Conservation (phyloP, 2,113 vertebrate species). For the Vulpes vulpes region DNA sequence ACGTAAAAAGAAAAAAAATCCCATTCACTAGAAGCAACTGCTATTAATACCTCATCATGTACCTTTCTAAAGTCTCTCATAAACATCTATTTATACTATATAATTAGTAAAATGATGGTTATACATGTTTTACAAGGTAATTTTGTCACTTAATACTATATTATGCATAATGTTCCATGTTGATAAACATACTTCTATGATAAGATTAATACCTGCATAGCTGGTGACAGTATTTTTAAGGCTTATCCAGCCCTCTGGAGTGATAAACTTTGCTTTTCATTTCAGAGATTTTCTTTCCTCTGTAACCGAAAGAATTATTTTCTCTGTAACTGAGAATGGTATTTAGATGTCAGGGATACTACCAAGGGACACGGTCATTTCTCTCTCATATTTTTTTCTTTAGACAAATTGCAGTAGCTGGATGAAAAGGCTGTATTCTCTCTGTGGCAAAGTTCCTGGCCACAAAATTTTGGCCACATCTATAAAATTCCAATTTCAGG, state of each 20-base stretch:
- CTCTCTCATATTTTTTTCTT: background rate
- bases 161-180: conserved; percentile 39
- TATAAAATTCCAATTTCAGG: conserved; percentile 28
- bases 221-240: background rate
- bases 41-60: background rate
- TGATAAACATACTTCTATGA: conserved; percentile 21
- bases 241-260: background rate
- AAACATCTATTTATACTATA: background rate
- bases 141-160: conserved; percentile 13
- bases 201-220: conserved; percentile 33
- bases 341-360: background rate
- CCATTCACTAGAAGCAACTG: background rate
- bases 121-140: background rate
- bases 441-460: conserved; percentile 63
- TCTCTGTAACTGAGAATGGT: conserved; percentile 42
- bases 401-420: conserved; percentile 43
- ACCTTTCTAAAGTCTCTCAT: conserved; percentile 22
- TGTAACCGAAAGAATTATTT: conserved; percentile 40
- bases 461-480: conserved; percentile 39
- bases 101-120: conserved; percentile 41
- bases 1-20: conserved; percentile 37
- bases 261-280: conserved; percentile 63
- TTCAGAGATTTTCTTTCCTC: background rate
- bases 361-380: background rate
- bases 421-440: background rate